Evolutionary conservation across 2,113 vertebrate species (phyloP), one percentile per base, ranked within the genome.

Genomic region (Plestiodon gilberti): DNA sequence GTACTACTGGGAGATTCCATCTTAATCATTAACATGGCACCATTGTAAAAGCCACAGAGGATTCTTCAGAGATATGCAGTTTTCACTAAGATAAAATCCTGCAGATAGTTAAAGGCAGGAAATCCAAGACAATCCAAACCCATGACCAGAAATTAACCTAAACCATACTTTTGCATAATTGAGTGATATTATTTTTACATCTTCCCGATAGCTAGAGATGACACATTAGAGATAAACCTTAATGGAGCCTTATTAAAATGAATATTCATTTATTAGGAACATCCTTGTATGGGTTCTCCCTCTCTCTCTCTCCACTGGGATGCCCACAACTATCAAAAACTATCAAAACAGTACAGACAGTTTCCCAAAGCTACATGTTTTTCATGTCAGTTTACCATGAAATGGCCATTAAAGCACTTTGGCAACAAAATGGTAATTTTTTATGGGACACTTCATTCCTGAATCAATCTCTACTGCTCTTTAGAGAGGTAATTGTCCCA

Each of bases 31-130:
- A 78, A 55, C 40, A 55, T 28, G 70, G 35, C 0, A 23, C 3
- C 75, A 33, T 79, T 83, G n/a, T 8, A 85, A 85, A 81, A 87
- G 61, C 48, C 81, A 80, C n/a, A 38, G 57, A 79, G 48, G 30
- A 43, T 55, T 52, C 64, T 67, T 67, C 40, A 81, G 43, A 69
- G 61, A 80, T 64, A 40, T 40, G 78, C 11, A 70, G 80, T 70
- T 65, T 18, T 71, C 70, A 71, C 5, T 6, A 6, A 71, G 70
- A 71, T 71, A 71, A 35, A 70, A 82, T 23, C n/a, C 62, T 52
- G 8, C 61, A 48, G 52, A 57, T 78, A 25, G 33, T 13, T 35
- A 38, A 69, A 30, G 40, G 48, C 67, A 81, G 84, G 84, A 20
- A 40, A 38, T 89, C 80, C 75, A 65, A 92, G 87, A 0, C 38